These are phyloP conservation scores for Caenorhabditis angaria DNA, from an alignment of 2,888 invertebrate species.

Conservation along the genomic window DNA sequence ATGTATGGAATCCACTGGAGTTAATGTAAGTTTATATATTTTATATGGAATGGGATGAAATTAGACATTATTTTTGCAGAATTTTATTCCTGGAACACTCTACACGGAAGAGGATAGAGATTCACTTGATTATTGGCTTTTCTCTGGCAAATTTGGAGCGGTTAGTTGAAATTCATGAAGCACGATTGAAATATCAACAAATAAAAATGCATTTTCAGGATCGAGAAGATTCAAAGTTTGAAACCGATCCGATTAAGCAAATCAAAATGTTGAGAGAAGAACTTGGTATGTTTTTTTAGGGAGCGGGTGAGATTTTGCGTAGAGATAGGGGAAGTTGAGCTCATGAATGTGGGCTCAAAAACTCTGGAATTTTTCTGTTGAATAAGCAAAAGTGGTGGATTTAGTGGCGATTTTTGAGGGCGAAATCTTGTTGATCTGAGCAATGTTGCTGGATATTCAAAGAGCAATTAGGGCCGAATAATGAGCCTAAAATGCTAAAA, in stretches of 20 bases:
- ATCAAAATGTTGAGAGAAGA: slow-evolving; percentile 25
- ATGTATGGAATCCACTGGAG: slow-evolving; percentile 4
- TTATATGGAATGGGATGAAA: too few species aligned
- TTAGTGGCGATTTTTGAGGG: not conserved
- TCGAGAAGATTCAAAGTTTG: slow-evolving; percentile 11
- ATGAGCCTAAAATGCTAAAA: too few species aligned
- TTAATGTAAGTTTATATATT: not conserved
- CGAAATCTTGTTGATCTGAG: not conserved
- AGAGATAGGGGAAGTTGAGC: too few species aligned
- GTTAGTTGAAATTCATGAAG: too few species aligned
- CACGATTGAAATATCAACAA: too few species aligned
- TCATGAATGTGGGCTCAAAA: too few species aligned
- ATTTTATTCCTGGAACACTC: not conserved
- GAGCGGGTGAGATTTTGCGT: too few species aligned
- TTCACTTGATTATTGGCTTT: not conserved
- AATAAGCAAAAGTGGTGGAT: too few species aligned
- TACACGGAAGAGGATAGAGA: not conserved
- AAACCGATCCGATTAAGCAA: slow-evolving; percentile 25
- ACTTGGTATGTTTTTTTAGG: too few species aligned
- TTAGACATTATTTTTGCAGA: not conserved
- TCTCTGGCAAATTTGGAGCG: not conserved
- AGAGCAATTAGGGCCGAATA: not conserved
- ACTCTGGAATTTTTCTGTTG: too few species aligned
- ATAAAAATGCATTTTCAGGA: not conserved
- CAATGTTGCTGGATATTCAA: not conserved